Percentiles rank a stretch among this genome's conserved stretches.
These are phyloP conservation scores for Cerastis rubricosa DNA, from an alignment of 2,888 invertebrate genomes.

Conservation along the genomic window DNA sequence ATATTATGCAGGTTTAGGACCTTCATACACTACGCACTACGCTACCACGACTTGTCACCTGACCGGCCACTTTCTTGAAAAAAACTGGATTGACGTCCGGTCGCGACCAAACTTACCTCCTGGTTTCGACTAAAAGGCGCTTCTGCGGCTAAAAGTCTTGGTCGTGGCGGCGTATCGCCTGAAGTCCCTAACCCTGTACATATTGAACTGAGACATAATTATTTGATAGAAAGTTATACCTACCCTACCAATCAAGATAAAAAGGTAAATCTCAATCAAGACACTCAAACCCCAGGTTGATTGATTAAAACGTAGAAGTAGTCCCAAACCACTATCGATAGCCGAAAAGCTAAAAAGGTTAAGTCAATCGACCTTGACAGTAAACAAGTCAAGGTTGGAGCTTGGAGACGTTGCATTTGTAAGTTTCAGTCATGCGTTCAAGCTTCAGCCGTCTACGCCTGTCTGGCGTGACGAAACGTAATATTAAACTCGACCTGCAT, in stretches of 20 bases:
- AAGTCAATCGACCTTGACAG: neutral
- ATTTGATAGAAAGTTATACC: neutral
- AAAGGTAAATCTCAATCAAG: neutral
- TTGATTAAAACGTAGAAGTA: constrained; percentile 1
- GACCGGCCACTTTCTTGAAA: neutral
- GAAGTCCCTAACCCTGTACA: neutral
- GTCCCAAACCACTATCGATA: constrained; percentile 8
- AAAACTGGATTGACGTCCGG: neutral
- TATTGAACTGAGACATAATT: neutral
- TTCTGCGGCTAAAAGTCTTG: neutral
- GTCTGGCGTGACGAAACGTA: constrained; percentile 20
- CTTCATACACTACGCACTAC: neutral
- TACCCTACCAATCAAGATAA: neutral
- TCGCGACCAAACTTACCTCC: neutral
- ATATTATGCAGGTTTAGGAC: neutral
- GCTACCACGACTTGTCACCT: neutral
- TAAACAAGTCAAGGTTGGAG: constrained; percentile 9
- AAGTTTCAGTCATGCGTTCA: constrained; percentile 9
- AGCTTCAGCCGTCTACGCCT: neutral
- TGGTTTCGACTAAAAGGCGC: neutral
- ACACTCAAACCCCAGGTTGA: neutral
- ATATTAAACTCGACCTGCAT: constrained; percentile 29
- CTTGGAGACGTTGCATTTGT: constrained; percentile 6
- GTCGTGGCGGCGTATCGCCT: neutral
- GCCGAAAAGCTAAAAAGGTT: neutral